Base-by-base conservation (phyloP, 2,888 invertebrate species). In the Troilus luridus region DNA sequence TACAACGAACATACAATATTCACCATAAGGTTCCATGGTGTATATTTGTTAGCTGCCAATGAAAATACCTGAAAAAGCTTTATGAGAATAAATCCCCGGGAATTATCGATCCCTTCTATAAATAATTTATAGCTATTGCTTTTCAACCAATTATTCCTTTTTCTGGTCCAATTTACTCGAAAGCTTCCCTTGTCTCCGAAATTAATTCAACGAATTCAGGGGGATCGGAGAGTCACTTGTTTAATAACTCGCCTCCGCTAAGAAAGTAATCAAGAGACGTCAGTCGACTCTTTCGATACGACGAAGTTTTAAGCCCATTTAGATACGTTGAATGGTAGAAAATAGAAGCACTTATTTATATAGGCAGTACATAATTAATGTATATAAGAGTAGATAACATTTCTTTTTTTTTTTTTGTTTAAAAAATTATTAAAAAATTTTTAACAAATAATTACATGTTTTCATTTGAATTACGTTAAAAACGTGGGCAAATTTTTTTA, bases 321-420 rank as follows among this genome's bases (percentile, higher is more conserved):
- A 77, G 72, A 77, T 77, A 27, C 41, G 72, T 77, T 77, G 27
- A 77, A 41, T 77, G 27, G 27, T 27, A 1, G 0, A 77, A 41
- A 27, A 77, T 77, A 77, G 72, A 77, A 77, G 72, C 72, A 41
- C 72, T 77, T 77, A 41, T 77, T 41, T 41, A 41, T 41, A 41
- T 41, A 27, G 72, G 19, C 27, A 19, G 9, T 17, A 17, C 72
- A 41, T 77, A 41, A 77, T 77, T 77, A 41, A 77, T 77, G 72
- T 41, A 6, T 41, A 41, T 41, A 77, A 17, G 8, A 24, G n/a
- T 19, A 77, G 41, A 59, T 10, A 1, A 12, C 59, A 59, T 59
- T 59, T 59, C 7, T 59, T 59, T 59, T 12, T 59, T n/a, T n/a
- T n/a, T n/a, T n/a, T n/a, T n/a, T n/a, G n/a, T n/a, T n/a, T n/a